These are phyloP conservation scores for Synanthedon myopaeformis DNA, from an alignment of 2,888 invertebrate genomes.

Conservation along the genomic window DNA sequence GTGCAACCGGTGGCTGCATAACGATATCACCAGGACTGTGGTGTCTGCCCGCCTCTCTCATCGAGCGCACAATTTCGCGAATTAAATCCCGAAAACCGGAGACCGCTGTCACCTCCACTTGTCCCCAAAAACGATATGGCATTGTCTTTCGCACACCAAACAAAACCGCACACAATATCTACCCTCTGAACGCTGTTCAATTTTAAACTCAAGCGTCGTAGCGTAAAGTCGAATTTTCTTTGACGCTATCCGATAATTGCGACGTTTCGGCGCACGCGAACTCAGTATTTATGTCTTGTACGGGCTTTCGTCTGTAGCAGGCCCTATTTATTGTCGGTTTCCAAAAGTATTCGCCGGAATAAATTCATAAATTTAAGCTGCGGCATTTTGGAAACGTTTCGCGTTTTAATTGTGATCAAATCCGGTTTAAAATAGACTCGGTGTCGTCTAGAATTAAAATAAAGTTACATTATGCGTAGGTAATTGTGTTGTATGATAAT, in stretches of 20 bases:
- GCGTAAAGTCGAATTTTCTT: constrained; percentile 2
- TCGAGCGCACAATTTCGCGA: constrained; percentile 43
- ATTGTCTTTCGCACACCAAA: constrained; percentile 34
- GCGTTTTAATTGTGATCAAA: not conserved
- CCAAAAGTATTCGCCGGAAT: constrained; percentile 42
- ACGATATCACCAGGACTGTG: constrained; percentile 32
- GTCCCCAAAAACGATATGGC: constrained; percentile 56
- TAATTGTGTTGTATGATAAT: no score
- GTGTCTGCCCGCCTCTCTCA: constrained; percentile 32
- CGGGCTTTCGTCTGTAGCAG: constrained; percentile 46
- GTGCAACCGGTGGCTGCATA: constrained; percentile 14
- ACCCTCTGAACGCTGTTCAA: constrained; percentile 5
- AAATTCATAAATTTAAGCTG: constrained; percentile 45
- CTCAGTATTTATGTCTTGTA: constrained; percentile 47
- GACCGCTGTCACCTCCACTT: constrained; percentile 51
- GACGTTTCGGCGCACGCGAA: constrained; percentile 10
- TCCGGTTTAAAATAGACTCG: not conserved
- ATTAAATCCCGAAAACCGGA: constrained; percentile 54
- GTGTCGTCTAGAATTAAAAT: no score
- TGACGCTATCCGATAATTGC: not conserved
- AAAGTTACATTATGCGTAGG: no score
- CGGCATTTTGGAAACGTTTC: constrained; percentile 8
- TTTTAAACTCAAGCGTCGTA: constrained; percentile 6
- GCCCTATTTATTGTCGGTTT: constrained; percentile 53
- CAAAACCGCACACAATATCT: constrained; percentile 3